Evolutionary conservation across 2,113 vertebrate species (phyloP), one percentile per base, ranked within the genome.

Genomic region (Scomber japonicus): DNA sequence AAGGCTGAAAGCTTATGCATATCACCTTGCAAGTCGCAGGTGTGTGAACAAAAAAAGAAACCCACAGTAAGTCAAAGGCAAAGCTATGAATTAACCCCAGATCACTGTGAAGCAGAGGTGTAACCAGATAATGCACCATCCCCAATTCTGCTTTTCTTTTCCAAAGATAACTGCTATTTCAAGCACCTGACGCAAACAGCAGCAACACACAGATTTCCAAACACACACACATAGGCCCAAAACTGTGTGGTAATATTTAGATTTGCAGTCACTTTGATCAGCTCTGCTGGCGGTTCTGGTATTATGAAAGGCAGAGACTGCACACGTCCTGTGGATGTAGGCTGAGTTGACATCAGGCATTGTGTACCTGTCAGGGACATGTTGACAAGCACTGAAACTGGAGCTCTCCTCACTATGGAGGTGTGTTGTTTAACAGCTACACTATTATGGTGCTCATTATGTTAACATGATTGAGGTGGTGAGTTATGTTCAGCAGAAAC

Each of bases 361-460:
- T 91, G 91, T 90, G 82, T 92, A 90, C 71, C 90, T 89, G 93
- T 92, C 91, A 92, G 80, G 80, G 84, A 84, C 40, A 31, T 82
- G 85, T 91, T 78, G 64, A 90, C 86, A 76, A 61, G 73, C 59
- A 35, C 49, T 62, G 89, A 89, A 90, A 89, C 71, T 16, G 59
- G 79, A 90, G 84, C 77, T 82, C 71, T 65, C 45, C 61, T 84
- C 62, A 24, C 50, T 16, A 68, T 68, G 57, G 78, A 90, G 82
- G 80, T 81, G 81, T 78, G 83, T 71, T 87, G 89, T 89, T 90
- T 54, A 92, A 90, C 88, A 86, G 84, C 75, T 65, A 51, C 72
- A 69, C 82, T 74, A 88, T 88, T 89, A 90, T 75, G 61, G 68
- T 64, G 45, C 86, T 92, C 89, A 93, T 94, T 92, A 92, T 75